These are phyloP conservation scores for Nesogale talazaci DNA, from an alignment of 2,113 vertebrate species.

Conservation along the genomic window DNA sequence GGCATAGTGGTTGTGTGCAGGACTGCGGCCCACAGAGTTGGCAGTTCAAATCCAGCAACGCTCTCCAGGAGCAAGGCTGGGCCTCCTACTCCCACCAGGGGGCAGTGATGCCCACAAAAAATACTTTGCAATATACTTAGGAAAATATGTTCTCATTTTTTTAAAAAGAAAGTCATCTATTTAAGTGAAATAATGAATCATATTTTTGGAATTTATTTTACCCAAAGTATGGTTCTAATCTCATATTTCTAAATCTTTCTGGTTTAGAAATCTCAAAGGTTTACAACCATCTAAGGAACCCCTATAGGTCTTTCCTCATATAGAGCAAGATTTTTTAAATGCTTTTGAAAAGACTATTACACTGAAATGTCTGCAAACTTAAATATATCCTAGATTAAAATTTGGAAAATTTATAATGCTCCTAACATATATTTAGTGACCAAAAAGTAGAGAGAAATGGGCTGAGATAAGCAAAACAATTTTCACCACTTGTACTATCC, in stretches of 20 bases:
- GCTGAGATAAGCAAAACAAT: neutral
- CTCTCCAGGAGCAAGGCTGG: no score
- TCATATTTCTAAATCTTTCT: conserved; percentile 29
- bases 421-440: conserved; percentile 3
- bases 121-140: neutral
- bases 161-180: neutral
- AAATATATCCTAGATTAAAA: conserved; percentile 2
- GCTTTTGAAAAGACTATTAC: conserved; percentile 36
- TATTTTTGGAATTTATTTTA: conserved; percentile 1
- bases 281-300: no score
- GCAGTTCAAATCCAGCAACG: no score
- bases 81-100: no score
- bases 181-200: conserved; percentile 26
- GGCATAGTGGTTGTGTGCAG: no score
- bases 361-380: conserved; percentile 32
- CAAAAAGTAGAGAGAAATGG: conserved; percentile 24
- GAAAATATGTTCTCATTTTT: neutral
- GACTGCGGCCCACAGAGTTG: no score
- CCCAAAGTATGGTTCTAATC: neutral
- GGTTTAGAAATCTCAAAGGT: no score
- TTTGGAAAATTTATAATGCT: neutral
- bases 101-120: no score
- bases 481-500: neutral
- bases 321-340: neutral
- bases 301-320: no score